These are phyloP conservation scores for Himalopsyche japonica DNA, from an alignment of 2,888 invertebrate species.

Conservation along the genomic window DNA sequence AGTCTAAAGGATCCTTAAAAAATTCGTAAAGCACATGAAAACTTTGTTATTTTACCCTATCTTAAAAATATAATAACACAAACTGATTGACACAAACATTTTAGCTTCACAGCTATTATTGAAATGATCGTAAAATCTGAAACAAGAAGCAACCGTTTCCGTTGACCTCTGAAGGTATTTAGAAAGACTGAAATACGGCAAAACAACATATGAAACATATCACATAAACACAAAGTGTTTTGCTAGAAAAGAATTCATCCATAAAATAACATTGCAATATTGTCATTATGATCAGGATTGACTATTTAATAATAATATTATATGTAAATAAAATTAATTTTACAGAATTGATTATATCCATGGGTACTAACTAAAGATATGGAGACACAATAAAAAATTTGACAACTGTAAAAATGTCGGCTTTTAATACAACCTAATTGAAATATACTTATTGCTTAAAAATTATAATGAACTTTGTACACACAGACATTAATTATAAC, in stretches of 20 bases:
- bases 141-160: not conserved
- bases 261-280: not conserved
- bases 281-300: not conserved
- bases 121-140: not conserved
- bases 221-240: not conserved
- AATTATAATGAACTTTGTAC: no score
- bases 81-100: not conserved
- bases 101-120: not conserved
- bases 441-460: no score
- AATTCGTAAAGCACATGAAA: no score
- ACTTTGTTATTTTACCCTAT: no score
- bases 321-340: not conserved
- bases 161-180: not conserved
- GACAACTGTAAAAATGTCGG: no score
- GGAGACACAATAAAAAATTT: no score
- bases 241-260: not conserved
- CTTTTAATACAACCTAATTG: no score
- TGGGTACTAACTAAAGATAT: not conserved
- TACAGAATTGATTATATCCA: not conserved
- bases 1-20: no score
- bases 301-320: not conserved
- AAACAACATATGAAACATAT: not conserved
- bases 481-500: no score
- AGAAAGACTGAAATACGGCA: not conserved
- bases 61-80: not conserved